Conservation (phyloP, 2,797 vertebrate species). For the Parauchenoglanis punctatus region DNA sequence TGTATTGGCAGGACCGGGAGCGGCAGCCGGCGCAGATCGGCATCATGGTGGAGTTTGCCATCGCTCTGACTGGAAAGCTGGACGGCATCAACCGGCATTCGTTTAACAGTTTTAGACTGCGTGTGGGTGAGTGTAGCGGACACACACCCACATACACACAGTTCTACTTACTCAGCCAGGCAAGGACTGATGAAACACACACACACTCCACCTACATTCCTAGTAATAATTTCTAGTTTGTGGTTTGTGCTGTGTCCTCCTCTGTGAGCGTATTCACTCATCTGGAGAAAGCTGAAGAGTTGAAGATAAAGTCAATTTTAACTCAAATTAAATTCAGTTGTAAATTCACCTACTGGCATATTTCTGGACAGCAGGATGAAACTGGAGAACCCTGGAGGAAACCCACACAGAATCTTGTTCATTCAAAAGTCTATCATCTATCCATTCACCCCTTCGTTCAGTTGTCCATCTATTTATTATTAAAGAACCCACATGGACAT, state of each 20-base stretch:
- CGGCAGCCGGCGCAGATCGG: conserved; percentile 90
- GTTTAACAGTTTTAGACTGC: conserved; percentile 94
- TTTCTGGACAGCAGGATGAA: neutral
- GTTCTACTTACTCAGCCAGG: neutral
- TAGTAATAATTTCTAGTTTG: neutral
- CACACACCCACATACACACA: conserved; percentile 37
- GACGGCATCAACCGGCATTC: conserved; percentile 98
- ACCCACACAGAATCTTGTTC: too few relatives aligned
- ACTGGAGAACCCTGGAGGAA: too few relatives aligned
- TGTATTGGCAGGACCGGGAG: conserved; percentile 80
- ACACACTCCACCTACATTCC: neutral
- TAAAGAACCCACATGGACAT: neutral
- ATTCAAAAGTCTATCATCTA: too few relatives aligned
- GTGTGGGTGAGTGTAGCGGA: conserved; percentile 83
- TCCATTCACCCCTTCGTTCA: neutral
- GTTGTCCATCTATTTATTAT: neutral
- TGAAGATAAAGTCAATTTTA: neutral
- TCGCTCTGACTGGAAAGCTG: conserved; percentile 92
- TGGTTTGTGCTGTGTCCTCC: neutral
- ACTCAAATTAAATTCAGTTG: neutral
- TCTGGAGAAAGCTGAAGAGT: neutral
- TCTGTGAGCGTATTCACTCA: neutral
- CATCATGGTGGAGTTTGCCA: conserved; percentile 94
- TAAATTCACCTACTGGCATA: neutral
- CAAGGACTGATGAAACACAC: neutral